Conservation (phyloP, 2,888 invertebrate genomes). For the Amaurobius ferox region DNA sequence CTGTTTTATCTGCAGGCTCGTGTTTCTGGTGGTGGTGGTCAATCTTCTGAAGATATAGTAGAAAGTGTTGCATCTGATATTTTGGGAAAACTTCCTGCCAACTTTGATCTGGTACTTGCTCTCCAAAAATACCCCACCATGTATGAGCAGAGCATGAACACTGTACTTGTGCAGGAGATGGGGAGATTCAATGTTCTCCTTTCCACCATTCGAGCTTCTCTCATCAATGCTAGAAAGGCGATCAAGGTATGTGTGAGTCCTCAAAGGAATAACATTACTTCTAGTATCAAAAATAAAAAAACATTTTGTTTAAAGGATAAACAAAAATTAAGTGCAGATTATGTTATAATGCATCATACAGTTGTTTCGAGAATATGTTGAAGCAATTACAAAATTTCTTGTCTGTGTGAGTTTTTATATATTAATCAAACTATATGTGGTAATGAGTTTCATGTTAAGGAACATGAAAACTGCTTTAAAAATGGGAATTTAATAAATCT, state of each 20-base stretch:
- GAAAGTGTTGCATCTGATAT: conserved; percentile 88
- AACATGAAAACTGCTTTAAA: too few relatives aligned
- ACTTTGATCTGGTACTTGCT: conserved; percentile 77
- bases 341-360: too few relatives aligned
- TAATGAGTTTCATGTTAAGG: too few relatives aligned
- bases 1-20: conserved; percentile 42
- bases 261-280: too few relatives aligned
- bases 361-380: too few relatives aligned
- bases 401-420: too few relatives aligned
- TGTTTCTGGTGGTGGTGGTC: conserved; percentile 79
- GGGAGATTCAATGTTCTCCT: conserved; percentile 78
- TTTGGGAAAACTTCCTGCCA: conserved; percentile 80
- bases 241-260: conserved; percentile 77
- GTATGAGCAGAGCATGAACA: conserved; percentile 78
- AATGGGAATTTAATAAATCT: too few relatives aligned
- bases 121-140: conserved; percentile 78
- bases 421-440: too few relatives aligned
- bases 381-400: too few relatives aligned
- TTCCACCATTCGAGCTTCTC: conserved; percentile 76
- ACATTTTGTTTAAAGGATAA: too few relatives aligned
- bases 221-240: conserved; percentile 78
- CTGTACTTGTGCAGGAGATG: conserved; percentile 79
- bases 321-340: too few relatives aligned
- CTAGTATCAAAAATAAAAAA: too few relatives aligned
- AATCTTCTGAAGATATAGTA: conserved; percentile 88